Evolutionary conservation across 2,888 invertebrate genomes (phyloP), one percentile per base, ranked within the genome.

Genomic region (Ligdia adustata): DNA sequence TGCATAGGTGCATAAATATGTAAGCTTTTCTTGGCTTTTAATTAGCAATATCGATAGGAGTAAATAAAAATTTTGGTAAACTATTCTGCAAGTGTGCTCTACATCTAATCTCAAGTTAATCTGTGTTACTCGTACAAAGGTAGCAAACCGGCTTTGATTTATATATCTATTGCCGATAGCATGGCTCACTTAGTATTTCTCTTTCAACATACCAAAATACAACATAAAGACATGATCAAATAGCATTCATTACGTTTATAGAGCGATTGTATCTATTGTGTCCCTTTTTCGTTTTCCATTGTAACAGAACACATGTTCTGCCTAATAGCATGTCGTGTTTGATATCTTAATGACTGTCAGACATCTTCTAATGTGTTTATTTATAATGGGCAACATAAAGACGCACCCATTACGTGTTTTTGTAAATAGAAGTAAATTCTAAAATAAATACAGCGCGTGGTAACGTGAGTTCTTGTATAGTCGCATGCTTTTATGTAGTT

Each of bases 241-340:
- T 20, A 29, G 20, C 12, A 6, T 22, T 28, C 41, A 29, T 15
- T 27, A 18, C 41, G 32, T 33, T 13, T 28, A 48, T 22, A 12
- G 28, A n/a, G 13, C 15, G 13, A 4, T 27, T 38, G 14, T 26
- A 27, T 9, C 42, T 32, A 48, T 48, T 48, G 48, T 48, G 28
- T 33, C 18, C 42, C 48, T 33, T 32, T 41, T 33, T 43, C 6
- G 28, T 16, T 16, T 15, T n/a, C 12, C 13, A 27, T 2, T 26
- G 13, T 41, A 27, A 42, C 31, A 33, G 27, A 6, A 33, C 48
- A 42, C 24, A 38, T 49, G 42, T 49, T 38, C 15, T 24, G 9
- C 1, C 26, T 47, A 41, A 41, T 35, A 41, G 14, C 47, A 32
- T 27, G 37, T 32, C 42, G 13, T 42, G 38, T 39, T 29, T 39